These are phyloP conservation scores for Bubo blakistoni DNA, from an alignment of 2,113 vertebrate genomes.

Conservation along the genomic window DNA sequence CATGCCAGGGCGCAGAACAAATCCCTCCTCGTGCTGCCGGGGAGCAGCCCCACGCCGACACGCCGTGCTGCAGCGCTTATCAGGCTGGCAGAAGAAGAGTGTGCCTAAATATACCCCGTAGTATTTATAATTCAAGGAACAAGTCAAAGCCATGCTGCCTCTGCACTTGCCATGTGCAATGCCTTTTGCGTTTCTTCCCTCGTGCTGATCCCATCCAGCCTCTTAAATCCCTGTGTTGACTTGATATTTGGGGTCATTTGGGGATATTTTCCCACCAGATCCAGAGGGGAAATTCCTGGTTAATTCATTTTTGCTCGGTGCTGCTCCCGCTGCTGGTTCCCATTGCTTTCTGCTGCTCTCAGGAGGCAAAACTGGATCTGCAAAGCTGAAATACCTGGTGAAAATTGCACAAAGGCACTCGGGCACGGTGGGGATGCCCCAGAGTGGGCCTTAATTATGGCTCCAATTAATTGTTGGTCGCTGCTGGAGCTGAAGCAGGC, in stretches of 20 bases:
- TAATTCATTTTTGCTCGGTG: background rate
- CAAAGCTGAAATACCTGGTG: background rate
- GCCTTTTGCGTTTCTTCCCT: background rate
- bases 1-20: background rate
- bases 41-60: background rate
- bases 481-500: background rate
- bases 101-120: background rate
- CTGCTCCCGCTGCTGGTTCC: background rate
- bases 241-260: background rate
- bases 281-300: background rate
- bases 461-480: background rate
- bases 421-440: background rate
- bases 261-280: background rate
- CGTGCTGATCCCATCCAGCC: background rate
- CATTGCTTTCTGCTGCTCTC: background rate
- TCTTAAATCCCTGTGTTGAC: background rate
- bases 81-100: background rate
- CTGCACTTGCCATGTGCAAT: background rate
- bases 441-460: background rate
- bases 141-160: rapidly evolving
- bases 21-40: background rate
- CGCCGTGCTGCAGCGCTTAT: rapidly evolving
- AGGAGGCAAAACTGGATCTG: background rate
- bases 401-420: background rate
- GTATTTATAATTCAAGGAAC: background rate